A percentile compares a stretch with the other conserved stretches of the same genome.
Conservation (phyloP, 2,113 vertebrate species). For the Oreochromis aureus region DNA sequence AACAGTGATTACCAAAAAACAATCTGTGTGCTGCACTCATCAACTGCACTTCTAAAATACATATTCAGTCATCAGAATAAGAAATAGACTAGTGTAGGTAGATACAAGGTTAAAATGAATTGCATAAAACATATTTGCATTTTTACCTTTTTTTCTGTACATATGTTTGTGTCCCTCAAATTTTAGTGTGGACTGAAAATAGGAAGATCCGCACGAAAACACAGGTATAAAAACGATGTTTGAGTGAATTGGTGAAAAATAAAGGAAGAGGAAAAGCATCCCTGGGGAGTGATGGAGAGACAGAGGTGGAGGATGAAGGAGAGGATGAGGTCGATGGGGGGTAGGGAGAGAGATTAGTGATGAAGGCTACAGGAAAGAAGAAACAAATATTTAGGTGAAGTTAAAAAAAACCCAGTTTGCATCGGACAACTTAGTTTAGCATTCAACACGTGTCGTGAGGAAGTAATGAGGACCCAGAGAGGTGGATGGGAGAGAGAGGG, state of each 20-base stretch:
- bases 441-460: constrained; percentile 78
- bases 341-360: neutral
- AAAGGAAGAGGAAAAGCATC: neutral
- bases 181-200: neutral
- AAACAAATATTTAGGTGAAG: neutral
- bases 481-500: constrained; percentile 2
- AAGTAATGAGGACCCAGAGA: constrained; percentile 54
- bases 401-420: constrained; percentile 1
- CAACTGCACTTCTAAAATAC: neutral
- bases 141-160: neutral
- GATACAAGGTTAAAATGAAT: neutral
- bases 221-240: accelerated
- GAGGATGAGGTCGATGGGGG: neutral
- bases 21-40: neutral
- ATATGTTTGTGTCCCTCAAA: neutral
- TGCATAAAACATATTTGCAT: neutral
- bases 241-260: neutral
- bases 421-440: constrained; percentile 67
- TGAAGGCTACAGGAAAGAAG: neutral
- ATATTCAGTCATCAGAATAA: neutral
- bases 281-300: neutral
- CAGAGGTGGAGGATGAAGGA: neutral
- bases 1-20: neutral
- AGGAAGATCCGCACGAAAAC: accelerated
- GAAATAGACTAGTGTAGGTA: neutral